Conservation (phyloP, 2,797 vertebrate genomes). For the Fundulus diaphanus region DNA sequence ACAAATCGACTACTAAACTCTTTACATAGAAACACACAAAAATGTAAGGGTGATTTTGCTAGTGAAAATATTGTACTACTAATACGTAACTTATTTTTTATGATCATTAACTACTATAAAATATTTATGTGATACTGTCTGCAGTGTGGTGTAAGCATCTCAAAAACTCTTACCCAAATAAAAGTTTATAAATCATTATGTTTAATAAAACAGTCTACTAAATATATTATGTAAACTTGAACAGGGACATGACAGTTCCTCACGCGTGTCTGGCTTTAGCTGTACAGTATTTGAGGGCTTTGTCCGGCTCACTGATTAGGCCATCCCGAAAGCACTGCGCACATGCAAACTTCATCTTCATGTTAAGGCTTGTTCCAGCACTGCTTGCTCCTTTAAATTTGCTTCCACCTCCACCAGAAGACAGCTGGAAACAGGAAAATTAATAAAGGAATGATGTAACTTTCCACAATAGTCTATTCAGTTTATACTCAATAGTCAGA, state of each 20-base stretch:
- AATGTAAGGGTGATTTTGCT: background rate
- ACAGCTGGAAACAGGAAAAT: conserved; percentile 20
- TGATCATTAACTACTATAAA: background rate
- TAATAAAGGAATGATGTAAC: background rate
- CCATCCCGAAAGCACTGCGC: conserved; percentile 89
- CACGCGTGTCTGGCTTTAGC: conserved; percentile 92
- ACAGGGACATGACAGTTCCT: conserved; percentile 39
- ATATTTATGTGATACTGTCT: background rate
- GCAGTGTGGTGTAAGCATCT: background rate
- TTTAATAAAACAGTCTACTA: background rate
- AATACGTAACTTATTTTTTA: background rate
- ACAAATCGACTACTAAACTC: background rate
- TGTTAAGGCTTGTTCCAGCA: conserved; percentile 73
- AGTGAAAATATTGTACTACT: background rate
- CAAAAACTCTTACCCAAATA: background rate
- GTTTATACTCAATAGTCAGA: background rate
- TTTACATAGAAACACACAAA: background rate
- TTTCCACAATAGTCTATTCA: background rate
- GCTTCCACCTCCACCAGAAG: conserved; percentile 19
- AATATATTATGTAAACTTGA: background rate
- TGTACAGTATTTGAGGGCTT: conserved; percentile 89
- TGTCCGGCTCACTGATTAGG: conserved; percentile 89
- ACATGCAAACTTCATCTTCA: conserved; percentile 94
- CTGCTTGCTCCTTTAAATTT: conserved; percentile 43
- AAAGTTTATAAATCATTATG: background rate